phyloP scores from a whole-genome alignment of 1,140 invertebrate genomes.

The Meteorus sp. region DNA sequence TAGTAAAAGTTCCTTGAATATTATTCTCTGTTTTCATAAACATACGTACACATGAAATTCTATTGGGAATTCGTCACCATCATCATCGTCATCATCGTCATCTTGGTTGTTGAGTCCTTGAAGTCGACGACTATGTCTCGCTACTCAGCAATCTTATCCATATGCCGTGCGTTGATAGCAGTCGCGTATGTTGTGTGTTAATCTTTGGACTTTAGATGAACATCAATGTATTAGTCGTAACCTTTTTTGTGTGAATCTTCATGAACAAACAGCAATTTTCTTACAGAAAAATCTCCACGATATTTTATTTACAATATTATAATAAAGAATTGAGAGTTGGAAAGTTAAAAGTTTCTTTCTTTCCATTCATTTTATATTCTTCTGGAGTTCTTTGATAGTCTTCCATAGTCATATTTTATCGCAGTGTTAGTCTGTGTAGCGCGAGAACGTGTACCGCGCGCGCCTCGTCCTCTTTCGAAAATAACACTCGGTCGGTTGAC shows the following conservation, averaged over 20 bases:
- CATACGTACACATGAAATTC: too few relatives aligned
- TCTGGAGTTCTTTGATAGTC: too few relatives aligned
- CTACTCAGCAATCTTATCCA: slow-evolving; percentile 44
- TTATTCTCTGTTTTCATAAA: too few relatives aligned
- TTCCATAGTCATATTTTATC: neutral
- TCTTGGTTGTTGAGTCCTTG: slow-evolving; percentile 38
- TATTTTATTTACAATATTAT: too few relatives aligned
- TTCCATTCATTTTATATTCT: too few relatives aligned
- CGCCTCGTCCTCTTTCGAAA: slow-evolving; percentile 56
- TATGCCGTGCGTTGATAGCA: slow-evolving; percentile 39
- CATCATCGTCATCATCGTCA: too few relatives aligned
- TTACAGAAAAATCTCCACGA: too few relatives aligned
- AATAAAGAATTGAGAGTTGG: too few relatives aligned
- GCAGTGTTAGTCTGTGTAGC: neutral
- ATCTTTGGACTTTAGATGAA: slow-evolving; percentile 46
- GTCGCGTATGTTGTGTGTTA: slow-evolving; percentile 26
- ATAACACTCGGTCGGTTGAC: slow-evolving; percentile 58
- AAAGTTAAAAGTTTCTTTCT: too few relatives aligned
- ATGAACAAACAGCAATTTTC: neutral
- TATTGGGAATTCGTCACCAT: too few relatives aligned
- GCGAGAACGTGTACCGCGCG: slow-evolving; percentile 20
- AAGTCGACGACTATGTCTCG: slow-evolving; percentile 25
- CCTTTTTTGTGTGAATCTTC: neutral
- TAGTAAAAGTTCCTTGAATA: too few relatives aligned
- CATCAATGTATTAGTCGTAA: neutral